Evolutionary conservation across 2,888 invertebrate species (phyloP).

Genomic region (Coremacera marginata): DNA sequence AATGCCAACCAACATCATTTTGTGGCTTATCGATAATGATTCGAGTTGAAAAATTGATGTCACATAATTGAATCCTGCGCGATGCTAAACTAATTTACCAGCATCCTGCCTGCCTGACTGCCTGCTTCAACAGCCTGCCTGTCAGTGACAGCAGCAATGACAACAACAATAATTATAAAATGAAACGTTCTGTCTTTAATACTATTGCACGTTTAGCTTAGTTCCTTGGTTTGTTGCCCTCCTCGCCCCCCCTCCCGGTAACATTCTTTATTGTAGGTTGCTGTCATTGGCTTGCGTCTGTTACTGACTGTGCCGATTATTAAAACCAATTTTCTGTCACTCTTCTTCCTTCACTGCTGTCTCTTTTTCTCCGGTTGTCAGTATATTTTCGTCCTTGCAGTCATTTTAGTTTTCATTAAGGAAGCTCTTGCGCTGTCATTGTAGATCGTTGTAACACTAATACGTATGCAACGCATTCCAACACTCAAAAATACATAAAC

Average conservation of each 20-base stretch:
- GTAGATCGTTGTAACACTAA: not conserved
- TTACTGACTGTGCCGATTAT: constrained; percentile 8
- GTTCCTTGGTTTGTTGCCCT: not conserved
- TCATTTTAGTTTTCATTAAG: not conserved
- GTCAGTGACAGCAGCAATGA: constrained; percentile 10
- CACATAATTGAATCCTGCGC: constrained; percentile 61
- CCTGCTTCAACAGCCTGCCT: not conserved
- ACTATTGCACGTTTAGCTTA: not conserved
- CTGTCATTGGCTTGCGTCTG: constrained; percentile 3
- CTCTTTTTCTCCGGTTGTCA: not conserved
- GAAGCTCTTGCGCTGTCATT: not conserved
- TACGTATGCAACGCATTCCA: not conserved
- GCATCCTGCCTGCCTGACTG: not conserved
- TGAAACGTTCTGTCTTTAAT: not conserved
- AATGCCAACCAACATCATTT: constrained; percentile 47
- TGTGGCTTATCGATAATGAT: constrained; percentile 64
- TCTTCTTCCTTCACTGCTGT: not conserved
- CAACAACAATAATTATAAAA: not conserved
- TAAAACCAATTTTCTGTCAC: constrained; percentile 2
- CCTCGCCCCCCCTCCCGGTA: not conserved
- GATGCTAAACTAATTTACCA: constrained; percentile 12
- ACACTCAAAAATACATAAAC: not conserved
- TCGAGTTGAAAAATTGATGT: constrained; percentile 56
- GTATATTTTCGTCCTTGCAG: not conserved
- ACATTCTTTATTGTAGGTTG: not conserved